These are phyloP conservation scores for Ostrea edulis DNA, from an alignment of 1,140 invertebrate genomes.

Conservation along the genomic window DNA sequence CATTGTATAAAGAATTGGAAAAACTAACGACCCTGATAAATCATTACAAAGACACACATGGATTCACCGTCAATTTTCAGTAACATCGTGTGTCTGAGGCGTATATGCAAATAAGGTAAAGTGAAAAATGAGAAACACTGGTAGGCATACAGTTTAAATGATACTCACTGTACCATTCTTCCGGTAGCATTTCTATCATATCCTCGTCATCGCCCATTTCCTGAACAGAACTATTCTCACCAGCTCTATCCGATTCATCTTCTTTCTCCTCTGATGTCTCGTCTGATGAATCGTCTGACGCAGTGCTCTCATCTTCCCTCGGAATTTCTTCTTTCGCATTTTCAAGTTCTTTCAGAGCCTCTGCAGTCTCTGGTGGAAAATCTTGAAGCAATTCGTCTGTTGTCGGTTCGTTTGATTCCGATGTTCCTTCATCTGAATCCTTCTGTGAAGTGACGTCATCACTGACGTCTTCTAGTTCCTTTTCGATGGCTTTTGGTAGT, in stretches of 20 bases:
- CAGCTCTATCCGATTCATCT: not conserved
- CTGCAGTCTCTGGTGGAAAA: conserved; percentile 17
- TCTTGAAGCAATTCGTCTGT: not conserved
- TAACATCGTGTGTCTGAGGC: too few relatives aligned
- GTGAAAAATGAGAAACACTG: too few relatives aligned
- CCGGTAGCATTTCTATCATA: not conserved
- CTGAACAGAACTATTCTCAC: not conserved
- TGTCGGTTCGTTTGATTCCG: not conserved
- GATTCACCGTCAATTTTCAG: too few relatives aligned
- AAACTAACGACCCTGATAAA: not conserved
- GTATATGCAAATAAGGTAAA: too few relatives aligned
- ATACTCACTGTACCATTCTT: conserved; percentile 22
- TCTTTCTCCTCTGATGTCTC: not conserved
- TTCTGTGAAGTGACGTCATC: not conserved
- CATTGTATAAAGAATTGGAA: not conserved
- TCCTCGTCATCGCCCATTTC: not conserved
- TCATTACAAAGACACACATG: too few relatives aligned
- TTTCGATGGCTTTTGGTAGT: conserved; percentile 20
- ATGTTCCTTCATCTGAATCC: not conserved
- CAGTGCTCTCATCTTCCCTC: not conserved
- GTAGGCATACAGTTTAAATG: not conserved
- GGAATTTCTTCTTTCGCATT: not conserved
- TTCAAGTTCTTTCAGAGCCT: conserved; percentile 11
- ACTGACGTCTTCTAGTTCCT: not conserved
- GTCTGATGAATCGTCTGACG: not conserved